Percentiles rank a stretch among this genome's conserved stretches.
phyloP scores from a whole-genome alignment of 2,113 vertebrate species.

The Petromus typicus region DNA sequence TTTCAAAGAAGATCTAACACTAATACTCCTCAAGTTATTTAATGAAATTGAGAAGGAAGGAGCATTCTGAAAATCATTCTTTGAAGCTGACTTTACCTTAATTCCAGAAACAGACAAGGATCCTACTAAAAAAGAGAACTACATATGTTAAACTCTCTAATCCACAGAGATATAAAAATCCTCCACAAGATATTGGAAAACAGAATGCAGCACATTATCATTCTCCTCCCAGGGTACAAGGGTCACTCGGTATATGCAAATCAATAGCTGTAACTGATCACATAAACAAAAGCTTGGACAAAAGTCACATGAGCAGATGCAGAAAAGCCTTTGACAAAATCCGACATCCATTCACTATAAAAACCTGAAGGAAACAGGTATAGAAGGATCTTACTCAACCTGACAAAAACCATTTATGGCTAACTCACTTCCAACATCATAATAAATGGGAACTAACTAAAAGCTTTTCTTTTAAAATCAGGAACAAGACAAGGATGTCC shows the following conservation, averaged over 20 bases:
- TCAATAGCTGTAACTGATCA: background rate
- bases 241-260: background rate
- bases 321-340: background rate
- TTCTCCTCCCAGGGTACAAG: background rate
- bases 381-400: background rate
- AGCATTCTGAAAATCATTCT: background rate
- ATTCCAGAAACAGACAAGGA: background rate
- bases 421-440: background rate
- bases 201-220: background rate
- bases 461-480: background rate
- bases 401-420: background rate
- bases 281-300: background rate
- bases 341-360: background rate
- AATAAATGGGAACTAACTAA: background rate
- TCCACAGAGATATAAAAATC: background rate
- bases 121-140: background rate
- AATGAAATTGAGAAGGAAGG: background rate
- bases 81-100: background rate
- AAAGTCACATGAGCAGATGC: background rate
- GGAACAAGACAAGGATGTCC: background rate
- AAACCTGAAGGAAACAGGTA: background rate
- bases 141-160: background rate
- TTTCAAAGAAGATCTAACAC: background rate
- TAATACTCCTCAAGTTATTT: background rate
- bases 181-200: background rate